Conservation (phyloP, 1,140 invertebrate species). For the Drosophila teissieri region DNA sequence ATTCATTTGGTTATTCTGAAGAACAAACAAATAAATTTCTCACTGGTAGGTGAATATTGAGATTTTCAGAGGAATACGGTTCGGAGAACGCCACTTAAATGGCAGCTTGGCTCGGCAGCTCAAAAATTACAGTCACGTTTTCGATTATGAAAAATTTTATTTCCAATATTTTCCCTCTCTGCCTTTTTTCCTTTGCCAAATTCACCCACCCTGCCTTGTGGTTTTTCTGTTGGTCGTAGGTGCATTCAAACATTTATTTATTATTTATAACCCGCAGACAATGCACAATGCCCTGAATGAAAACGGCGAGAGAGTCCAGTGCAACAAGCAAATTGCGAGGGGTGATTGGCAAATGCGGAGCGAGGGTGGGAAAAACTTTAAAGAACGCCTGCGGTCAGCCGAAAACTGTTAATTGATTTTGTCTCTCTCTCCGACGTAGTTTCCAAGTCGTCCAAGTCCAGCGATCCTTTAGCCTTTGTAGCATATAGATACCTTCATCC, state of each 20-base stretch:
- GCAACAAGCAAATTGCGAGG: slow-evolving; percentile 7
- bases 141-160: slow-evolving; percentile 83
- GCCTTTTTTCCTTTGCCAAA: slow-evolving; percentile 10
- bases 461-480: slow-evolving; percentile 26
- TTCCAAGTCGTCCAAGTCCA: slow-evolving; percentile 1
- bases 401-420: slow-evolving; percentile 80
- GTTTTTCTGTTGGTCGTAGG: slow-evolving; percentile 41
- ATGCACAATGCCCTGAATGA: slow-evolving; percentile 12
- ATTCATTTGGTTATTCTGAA: neutral
- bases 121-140: slow-evolving; percentile 81
- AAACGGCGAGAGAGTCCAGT: neutral
- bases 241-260: slow-evolving; percentile 61
- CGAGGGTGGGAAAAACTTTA: slow-evolving; percentile 26
- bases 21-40: too few species aligned
- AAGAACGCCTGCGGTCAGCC: slow-evolving; percentile 47
- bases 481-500: neutral
- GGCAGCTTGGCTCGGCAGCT: slow-evolving; percentile 37
- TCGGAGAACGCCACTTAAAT: slow-evolving; percentile 18
- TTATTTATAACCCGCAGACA: slow-evolving; percentile 48
- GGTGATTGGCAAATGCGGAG: neutral
- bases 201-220: slow-evolving; percentile 9
- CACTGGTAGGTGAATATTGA: too few species aligned
- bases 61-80: slow-evolving; percentile 2
- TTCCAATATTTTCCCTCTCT: slow-evolving; percentile 41
- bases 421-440: slow-evolving; percentile 38